Conservation (phyloP, 1,140 invertebrate genomes). For the Neelides sp. region DNA sequence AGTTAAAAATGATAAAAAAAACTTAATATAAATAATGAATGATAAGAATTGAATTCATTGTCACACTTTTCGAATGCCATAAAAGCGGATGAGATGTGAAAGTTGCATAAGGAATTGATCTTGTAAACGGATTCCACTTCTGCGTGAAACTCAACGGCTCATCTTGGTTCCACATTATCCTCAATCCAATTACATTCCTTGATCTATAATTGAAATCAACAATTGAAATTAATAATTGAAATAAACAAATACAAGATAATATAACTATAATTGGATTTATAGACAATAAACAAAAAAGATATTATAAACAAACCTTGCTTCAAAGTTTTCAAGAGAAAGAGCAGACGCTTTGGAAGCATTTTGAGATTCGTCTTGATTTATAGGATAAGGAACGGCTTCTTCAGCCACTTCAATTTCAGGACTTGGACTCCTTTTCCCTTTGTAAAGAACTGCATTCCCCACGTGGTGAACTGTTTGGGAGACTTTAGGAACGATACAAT, state of each 20-base stretch:
- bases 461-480: constrained; percentile 22
- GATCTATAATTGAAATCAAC: constrained; percentile 38
- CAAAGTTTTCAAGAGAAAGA: constrained; percentile 27
- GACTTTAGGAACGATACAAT: constrained; percentile 40
- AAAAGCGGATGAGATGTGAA: constrained; percentile 66
- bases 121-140: constrained; percentile 73
- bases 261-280: not conserved
- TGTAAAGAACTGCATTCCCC: constrained; percentile 20
- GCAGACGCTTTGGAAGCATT: constrained; percentile 23
- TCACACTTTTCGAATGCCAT: no score
- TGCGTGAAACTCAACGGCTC: constrained; percentile 52
- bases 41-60: constrained; percentile 2
- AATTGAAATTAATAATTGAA: not conserved
- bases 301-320: constrained; percentile 15
- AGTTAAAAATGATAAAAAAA: no score
- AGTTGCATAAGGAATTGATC: constrained; percentile 61
- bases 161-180: constrained; percentile 61
- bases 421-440: constrained; percentile 1
- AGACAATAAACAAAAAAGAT: not conserved
- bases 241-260: not conserved
- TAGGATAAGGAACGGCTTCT: no score
- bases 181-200: constrained; percentile 55
- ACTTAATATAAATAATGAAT: constrained; percentile 1
- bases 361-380: constrained; percentile 9
- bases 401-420: not conserved